A percentile compares a stretch with the other conserved stretches of the same genome.
phyloP scores from a whole-genome alignment of 2,797 vertebrate genomes.

The Coregonus suidteri region DNA sequence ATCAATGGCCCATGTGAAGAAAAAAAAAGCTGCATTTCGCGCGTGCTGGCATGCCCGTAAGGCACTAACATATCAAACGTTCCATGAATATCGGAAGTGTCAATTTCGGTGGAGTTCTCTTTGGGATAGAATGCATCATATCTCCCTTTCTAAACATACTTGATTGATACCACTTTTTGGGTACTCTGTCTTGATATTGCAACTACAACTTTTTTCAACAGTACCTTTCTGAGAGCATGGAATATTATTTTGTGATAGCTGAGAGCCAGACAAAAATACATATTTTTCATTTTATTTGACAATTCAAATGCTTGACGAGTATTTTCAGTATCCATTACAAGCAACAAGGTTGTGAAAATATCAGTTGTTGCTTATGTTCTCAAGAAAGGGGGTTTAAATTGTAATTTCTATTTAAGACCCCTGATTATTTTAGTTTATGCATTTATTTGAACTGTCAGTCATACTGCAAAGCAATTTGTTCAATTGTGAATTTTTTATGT shows the following conservation, averaged over 20 bases:
- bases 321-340: slow-evolving; percentile 41
- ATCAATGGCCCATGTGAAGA: background rate
- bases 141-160: background rate
- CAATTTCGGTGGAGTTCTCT: slow-evolving; percentile 37
- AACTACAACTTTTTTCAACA: slow-evolving; percentile 41
- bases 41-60: slow-evolving; percentile 34
- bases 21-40: background rate
- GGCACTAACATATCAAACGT: slow-evolving; percentile 47
- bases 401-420: background rate
- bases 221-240: slow-evolving; percentile 8
- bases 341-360: slow-evolving; percentile 39
- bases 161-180: slow-evolving; percentile 27
- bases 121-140: slow-evolving; percentile 36
- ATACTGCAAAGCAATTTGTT: slow-evolving; percentile 45
- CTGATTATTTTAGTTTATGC: background rate
- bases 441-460: slow-evolving; percentile 17
- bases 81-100: slow-evolving; percentile 42
- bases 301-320: slow-evolving; percentile 49
- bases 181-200: slow-evolving; percentile 55
- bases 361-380: slow-evolving; percentile 23
- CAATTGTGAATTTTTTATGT: slow-evolving; percentile 53
- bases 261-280: background rate
- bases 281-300: slow-evolving; percentile 5
- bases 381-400: slow-evolving; percentile 42
- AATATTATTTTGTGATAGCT: background rate